Percentiles rank a stretch among this genome's conserved stretches.
These are phyloP conservation scores for Rhipidura dahli DNA, from an alignment of 2,113 vertebrate species.

Conservation along the genomic window DNA sequence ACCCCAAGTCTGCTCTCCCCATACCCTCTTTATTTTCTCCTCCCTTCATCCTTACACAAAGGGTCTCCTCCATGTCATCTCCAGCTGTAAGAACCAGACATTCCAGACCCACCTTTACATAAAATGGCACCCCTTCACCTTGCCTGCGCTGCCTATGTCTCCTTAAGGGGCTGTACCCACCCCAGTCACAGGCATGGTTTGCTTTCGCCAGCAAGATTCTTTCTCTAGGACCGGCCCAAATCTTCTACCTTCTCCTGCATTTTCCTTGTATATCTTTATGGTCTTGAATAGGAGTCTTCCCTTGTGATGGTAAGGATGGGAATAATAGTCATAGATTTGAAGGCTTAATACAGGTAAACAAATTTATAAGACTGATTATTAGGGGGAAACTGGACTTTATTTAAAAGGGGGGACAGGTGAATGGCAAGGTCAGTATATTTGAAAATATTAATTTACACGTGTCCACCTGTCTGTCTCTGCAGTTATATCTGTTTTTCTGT, in stretches of 20 bases:
- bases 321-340: neutral
- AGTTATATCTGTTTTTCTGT: neutral
- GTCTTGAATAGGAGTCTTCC: neutral
- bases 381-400: neutral
- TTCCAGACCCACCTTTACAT: neutral
- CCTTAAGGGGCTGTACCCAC: neutral
- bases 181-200: neutral
- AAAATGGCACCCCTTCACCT: neutral
- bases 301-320: neutral
- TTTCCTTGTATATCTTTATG: neutral
- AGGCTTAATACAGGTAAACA: neutral
- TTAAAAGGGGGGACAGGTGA: neutral
- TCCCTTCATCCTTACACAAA: neutral
- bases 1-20: neutral
- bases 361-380: neutral
- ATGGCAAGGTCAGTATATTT: neutral
- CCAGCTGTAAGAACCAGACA: neutral
- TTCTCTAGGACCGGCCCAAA: neutral
- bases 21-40: neutral
- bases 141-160: neutral
- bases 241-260: neutral
- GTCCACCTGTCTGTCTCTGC: neutral
- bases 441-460: neutral
- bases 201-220: neutral
- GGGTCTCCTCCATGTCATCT: rapidly evolving